Evolutionary conservation across 2,113 vertebrate species (phyloP).

Genomic region (Sinocyclocheilus anophthalmus): DNA sequence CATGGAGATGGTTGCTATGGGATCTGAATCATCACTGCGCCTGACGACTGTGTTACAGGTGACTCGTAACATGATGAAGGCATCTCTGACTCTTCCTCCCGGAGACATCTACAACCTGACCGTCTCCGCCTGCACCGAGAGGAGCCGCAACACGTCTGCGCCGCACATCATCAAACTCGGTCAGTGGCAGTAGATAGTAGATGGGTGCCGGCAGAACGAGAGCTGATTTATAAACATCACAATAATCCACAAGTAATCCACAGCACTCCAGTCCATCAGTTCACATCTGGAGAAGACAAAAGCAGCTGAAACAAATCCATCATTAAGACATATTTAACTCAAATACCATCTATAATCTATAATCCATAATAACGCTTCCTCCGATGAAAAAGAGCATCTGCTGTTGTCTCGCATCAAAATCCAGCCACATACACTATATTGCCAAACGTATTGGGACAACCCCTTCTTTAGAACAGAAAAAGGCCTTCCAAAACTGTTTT

Average conservation of each 20-base stretch:
- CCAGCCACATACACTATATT: too few species aligned
- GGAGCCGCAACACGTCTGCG: slow-evolving; percentile 86
- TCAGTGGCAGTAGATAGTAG: slow-evolving; percentile 62
- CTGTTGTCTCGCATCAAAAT: too few species aligned
- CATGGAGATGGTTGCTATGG: not conserved
- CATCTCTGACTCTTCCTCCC: slow-evolving; percentile 84
- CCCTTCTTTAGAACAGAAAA: too few species aligned
- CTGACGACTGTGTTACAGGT: slow-evolving; percentile 73
- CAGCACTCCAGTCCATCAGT: not conserved
- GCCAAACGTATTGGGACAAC: too few species aligned
- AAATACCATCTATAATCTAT: too few species aligned
- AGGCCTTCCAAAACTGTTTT: too few species aligned
- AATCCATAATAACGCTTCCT: too few species aligned
- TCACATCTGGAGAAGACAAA: too few species aligned
- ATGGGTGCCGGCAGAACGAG: not conserved
- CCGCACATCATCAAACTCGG: slow-evolving; percentile 88
- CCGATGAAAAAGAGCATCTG: too few species aligned
- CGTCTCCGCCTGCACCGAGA: slow-evolving; percentile 91
- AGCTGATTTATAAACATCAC: too few species aligned
- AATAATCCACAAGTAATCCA: not conserved
- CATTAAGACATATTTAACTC: too few species aligned
- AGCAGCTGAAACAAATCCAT: too few species aligned
- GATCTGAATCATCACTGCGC: not conserved
- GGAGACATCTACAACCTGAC: slow-evolving; percentile 97
- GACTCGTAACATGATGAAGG: slow-evolving; percentile 86